These are phyloP conservation scores for Corydoras sp. DNA, from an alignment of 2,113 vertebrate species.

Conservation along the genomic window DNA sequence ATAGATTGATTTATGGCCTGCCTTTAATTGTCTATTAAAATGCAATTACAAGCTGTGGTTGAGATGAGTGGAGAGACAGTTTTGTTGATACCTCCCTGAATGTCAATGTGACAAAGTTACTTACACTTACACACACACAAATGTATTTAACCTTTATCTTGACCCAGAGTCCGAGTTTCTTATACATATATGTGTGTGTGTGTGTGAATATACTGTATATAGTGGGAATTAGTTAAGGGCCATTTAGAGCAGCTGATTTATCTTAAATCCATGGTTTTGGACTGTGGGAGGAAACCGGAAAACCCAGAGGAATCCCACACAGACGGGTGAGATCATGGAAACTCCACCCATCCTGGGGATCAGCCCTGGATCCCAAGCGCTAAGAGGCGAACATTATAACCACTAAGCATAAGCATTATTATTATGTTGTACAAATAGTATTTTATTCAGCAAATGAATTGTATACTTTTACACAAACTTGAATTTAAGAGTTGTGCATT, in stretches of 20 bases:
- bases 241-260: too few species aligned
- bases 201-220: too few species aligned
- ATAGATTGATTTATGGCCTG: constrained; percentile 66
- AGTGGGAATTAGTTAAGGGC: too few species aligned
- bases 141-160: background rate
- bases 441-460: background rate
- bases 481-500: background rate
- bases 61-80: constrained; percentile 45
- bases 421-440: too few species aligned
- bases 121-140: constrained; percentile 2
- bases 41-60: constrained; percentile 70
- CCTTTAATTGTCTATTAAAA: constrained; percentile 77
- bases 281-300: too few species aligned
- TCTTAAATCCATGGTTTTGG: too few species aligned
- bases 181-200: too few species aligned
- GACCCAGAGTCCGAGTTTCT: too few species aligned
- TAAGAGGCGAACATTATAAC: too few species aligned
- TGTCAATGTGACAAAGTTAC: constrained; percentile 45
- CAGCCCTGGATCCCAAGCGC: too few species aligned
- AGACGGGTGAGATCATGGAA: background rate
- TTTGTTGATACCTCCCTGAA: constrained; percentile 44
- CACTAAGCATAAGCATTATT: too few species aligned
- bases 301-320: background rate
- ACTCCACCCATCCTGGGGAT: too few species aligned
- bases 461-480: background rate